Evolutionary conservation across 2,113 vertebrate genomes (phyloP).

Genomic region (Caranx melampygus): DNA sequence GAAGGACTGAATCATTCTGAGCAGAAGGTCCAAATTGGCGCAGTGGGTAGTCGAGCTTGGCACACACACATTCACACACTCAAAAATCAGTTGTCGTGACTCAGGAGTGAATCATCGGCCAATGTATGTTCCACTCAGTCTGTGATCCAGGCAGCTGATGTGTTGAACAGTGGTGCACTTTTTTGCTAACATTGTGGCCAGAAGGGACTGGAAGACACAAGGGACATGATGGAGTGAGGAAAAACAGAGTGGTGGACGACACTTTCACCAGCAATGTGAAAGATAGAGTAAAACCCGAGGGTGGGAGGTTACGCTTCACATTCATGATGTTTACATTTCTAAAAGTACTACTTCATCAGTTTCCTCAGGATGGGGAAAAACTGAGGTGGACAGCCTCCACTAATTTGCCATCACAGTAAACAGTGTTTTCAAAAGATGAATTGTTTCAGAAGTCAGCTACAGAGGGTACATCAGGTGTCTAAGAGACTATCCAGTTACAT

Average conservation of each 20-base stretch:
- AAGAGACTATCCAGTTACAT: no score
- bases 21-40: conserved; percentile 66
- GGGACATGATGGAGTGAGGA: conserved; percentile 18
- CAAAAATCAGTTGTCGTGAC: conserved; percentile 61
- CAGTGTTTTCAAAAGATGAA: neutral
- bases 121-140: conserved; percentile 61
- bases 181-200: conserved; percentile 16
- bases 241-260: conserved; percentile 3
- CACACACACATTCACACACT: conserved; percentile 30
- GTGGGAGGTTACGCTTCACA: neutral
- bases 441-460: neutral
- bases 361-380: neutral
- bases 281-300: neutral
- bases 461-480: neutral
- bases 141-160: conserved; percentile 47
- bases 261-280: neutral
- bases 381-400: no score
- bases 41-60: conserved; percentile 44
- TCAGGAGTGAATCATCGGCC: conserved; percentile 70
- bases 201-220: conserved; percentile 36
- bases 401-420: neutral
- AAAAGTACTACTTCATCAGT: neutral
- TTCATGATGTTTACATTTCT: neutral
- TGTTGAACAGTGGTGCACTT: conserved; percentile 44
- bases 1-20: conserved; percentile 80